Conservation (phyloP, 2,113 vertebrate species). For the Grammomys dolichurus region DNA sequence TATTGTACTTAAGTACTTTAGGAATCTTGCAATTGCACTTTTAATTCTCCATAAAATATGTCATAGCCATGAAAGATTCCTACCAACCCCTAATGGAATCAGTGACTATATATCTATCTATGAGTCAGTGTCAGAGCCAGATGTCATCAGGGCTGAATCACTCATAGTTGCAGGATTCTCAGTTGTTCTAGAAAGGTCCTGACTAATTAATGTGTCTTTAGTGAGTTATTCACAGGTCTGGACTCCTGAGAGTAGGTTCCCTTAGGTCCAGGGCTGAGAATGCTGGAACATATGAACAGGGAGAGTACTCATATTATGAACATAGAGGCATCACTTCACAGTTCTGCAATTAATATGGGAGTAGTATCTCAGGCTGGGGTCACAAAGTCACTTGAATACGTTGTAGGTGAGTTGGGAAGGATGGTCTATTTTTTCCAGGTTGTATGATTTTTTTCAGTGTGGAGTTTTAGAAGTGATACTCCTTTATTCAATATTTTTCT, state of each 20-base stretch:
- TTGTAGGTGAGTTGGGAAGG: background rate
- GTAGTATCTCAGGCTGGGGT: background rate
- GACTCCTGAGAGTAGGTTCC: background rate
- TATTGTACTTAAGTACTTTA: background rate
- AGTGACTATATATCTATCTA: background rate
- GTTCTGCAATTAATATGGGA: background rate
- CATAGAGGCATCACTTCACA: background rate
- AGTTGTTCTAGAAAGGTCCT: background rate
- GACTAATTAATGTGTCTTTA: slow-evolving; percentile 41
- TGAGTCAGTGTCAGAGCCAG: background rate
- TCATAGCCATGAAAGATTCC: background rate
- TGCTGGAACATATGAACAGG: background rate
- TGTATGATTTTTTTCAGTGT: background rate
- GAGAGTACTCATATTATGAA: background rate
- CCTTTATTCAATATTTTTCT: background rate
- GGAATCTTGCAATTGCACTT: background rate
- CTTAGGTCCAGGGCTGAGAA: background rate
- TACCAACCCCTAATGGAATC: background rate
- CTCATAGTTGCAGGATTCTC: background rate
- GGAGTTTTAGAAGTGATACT: background rate
- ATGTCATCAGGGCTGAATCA: background rate
- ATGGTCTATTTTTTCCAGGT: background rate
- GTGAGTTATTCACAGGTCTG: background rate
- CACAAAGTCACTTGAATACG: background rate
- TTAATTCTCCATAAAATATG: background rate